Conservation (phyloP, 2,888 invertebrate species). For the Drosophila demipolita region DNA sequence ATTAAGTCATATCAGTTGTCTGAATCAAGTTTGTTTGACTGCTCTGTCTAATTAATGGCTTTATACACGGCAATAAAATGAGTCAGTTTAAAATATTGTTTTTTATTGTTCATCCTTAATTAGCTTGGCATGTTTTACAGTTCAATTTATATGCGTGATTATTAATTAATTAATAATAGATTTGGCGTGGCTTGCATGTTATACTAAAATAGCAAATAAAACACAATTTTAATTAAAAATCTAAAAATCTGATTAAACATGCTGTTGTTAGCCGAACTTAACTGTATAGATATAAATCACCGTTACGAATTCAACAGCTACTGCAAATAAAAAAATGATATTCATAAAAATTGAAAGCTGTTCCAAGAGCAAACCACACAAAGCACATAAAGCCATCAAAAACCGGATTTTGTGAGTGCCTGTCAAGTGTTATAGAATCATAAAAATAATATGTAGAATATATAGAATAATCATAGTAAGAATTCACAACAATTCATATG, state of each 20-base stretch:
- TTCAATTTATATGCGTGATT: not conserved
- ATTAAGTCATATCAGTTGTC: not conserved
- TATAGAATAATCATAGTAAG: slow-evolving; percentile 25
- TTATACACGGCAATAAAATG: not conserved
- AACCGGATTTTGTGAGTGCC: slow-evolving; percentile 63
- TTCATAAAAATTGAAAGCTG: slow-evolving; percentile 32
- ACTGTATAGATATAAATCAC: slow-evolving; percentile 34
- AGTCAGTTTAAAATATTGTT: not conserved
- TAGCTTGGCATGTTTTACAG: slow-evolving; percentile 2
- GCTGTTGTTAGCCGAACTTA: slow-evolving; percentile 12
- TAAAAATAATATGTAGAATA: not conserved
- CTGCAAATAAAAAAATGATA: slow-evolving; percentile 38
- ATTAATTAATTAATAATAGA: not conserved
- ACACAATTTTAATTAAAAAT: slow-evolving; percentile 14
- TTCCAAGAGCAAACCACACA: slow-evolving; percentile 52
- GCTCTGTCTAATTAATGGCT: not conserved
- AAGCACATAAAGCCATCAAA: slow-evolving; percentile 31
- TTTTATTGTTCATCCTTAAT: not conserved
- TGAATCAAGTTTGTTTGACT: not conserved
- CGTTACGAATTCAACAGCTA: slow-evolving; percentile 49
- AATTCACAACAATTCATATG: slow-evolving; percentile 11
- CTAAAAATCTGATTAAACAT: slow-evolving; percentile 10
- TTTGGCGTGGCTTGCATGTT: slow-evolving; percentile 10
- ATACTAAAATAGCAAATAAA: slow-evolving; percentile 1
- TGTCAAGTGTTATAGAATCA: slow-evolving; percentile 42